Evolutionary conservation across 2,113 vertebrate genomes (phyloP).

Genomic region (Oncorhynchus clarkii): DNA sequence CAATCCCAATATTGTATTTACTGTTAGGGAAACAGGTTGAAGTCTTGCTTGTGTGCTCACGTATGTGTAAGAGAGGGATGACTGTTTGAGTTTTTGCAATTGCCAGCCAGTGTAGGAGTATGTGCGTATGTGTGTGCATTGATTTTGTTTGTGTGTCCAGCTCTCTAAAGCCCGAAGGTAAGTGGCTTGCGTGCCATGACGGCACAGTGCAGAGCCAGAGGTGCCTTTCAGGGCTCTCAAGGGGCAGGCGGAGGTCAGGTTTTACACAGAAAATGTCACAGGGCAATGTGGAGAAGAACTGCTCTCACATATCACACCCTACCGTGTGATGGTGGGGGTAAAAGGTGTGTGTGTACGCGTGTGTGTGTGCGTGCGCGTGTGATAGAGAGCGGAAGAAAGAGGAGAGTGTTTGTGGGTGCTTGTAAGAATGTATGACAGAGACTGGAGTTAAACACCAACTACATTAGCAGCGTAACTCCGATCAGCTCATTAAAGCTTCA

Average conservation of each 20-base stretch:
- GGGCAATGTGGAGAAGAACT: not conserved
- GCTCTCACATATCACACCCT: not conserved
- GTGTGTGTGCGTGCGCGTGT: too few relatives aligned
- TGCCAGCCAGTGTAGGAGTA: not conserved
- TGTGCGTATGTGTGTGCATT: not conserved
- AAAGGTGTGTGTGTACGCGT: not conserved
- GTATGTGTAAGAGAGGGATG: not conserved
- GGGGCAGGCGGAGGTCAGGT: not conserved
- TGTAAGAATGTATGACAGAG: too few relatives aligned
- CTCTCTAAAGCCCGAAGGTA: constrained; percentile 9
- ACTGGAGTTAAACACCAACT: not conserved
- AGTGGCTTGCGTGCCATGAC: not conserved
- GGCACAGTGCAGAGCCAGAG: not conserved
- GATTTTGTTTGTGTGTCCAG: constrained; percentile 8
- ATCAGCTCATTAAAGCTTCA: not conserved
- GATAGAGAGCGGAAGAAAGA: too few relatives aligned
- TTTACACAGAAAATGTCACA: constrained; percentile 10
- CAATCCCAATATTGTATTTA: not conserved
- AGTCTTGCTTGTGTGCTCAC: not conserved
- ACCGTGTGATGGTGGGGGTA: not conserved
- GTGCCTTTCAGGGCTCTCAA: not conserved
- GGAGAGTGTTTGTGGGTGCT: too few relatives aligned
- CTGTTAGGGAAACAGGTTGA: not conserved
- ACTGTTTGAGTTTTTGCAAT: not conserved
- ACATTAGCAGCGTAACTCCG: not conserved